Evolutionary conservation across 1,140 invertebrate genomes (phyloP).

Genomic region (Drosophila subpulchrella): DNA sequence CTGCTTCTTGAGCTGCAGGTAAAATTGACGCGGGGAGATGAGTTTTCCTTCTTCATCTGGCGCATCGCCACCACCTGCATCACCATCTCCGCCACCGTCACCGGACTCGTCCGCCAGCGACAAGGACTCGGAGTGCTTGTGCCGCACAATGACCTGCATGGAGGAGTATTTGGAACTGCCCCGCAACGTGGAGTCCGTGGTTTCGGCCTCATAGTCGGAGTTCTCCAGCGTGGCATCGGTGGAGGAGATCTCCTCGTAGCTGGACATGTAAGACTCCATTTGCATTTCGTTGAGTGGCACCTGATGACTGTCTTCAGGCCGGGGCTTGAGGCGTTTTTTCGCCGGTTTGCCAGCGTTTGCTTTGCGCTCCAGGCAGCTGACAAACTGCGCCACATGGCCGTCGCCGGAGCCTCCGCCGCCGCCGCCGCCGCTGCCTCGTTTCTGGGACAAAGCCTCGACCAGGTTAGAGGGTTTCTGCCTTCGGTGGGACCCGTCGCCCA

Average conservation of each 20-base stretch:
- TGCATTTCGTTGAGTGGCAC: conserved; percentile 14
- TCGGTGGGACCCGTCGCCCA: conserved; percentile 24
- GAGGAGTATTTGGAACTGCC: conserved; percentile 25
- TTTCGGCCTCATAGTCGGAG: conserved; percentile 45
- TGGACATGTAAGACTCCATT: conserved; percentile 46
- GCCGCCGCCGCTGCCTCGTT: neutral
- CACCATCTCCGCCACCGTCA: neutral
- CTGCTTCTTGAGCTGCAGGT: conserved; percentile 38
- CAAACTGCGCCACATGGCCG: conserved; percentile 46
- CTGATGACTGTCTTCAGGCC: conserved; percentile 8
- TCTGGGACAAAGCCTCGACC: conserved; percentile 21
- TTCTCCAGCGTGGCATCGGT: conserved; percentile 17
- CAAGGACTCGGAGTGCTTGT: conserved; percentile 29
- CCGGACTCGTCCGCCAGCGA: conserved; percentile 3
- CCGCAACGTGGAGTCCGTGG: conserved; percentile 29
- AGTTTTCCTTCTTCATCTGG: neutral
- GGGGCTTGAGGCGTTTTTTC: conserved; percentile 52
- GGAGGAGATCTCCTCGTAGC: conserved; percentile 29
- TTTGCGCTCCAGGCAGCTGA: conserved; percentile 52
- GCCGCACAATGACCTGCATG: conserved; percentile 66
- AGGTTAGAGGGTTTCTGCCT: conserved; percentile 2
- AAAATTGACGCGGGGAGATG: conserved; percentile 60
- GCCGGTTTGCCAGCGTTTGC: conserved; percentile 25
- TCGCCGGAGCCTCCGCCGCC: conserved; percentile 12
- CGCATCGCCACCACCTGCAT: conserved; percentile 10